Base-by-base conservation (phyloP, 1,140 invertebrate genomes). In the Drosophila gunungcola region DNA sequence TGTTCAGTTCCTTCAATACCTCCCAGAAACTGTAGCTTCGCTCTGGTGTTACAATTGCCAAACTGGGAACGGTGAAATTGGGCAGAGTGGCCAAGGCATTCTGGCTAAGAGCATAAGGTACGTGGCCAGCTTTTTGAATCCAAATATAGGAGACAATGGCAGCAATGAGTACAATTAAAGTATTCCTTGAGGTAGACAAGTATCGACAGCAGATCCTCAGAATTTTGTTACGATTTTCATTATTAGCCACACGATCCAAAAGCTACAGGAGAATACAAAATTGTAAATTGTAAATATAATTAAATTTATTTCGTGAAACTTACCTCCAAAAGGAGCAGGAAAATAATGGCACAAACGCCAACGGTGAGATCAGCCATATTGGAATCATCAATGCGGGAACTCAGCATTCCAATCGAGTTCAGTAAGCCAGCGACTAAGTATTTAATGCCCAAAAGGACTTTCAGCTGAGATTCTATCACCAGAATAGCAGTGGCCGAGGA, bases 401-500 rank as follows among this genome's bases (percentile, higher is more conserved):
- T 91, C 6, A 97, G 94, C 91, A 96, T 95, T 25, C 93, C 93
- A 5, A 97, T 75, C 1, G 95, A 97, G 67, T 95, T 95, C 32
- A 97, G 78, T 78, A 97, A 97, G 51, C 95, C 96, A 34, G 94
- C 94, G 0, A 96, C 95, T 39, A 94, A 94, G 75, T 97, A 96
- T 73, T 95, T 95, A 4, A 98, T 93, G 9, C 97, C 97, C 12
- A 98, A 91, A 2, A 98, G 92, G 16, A 96, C 95, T 91, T 97
- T 99, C 1, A 99, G 91, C 93, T 99, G 98, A 0, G 97, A 97
- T 12, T 96, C 95, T 3, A 97, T 97, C 41, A 99, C 98, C 41
- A 98, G 97, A 11, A 99, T 95, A 16, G 98, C 98, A 1, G 98
- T 98, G 10, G 98, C 97, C 34, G 97, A 98, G 0, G 97, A 98